phyloP scores from a whole-genome alignment of 2,888 invertebrate genomes.

The Leptinotarsa tumamoca region DNA sequence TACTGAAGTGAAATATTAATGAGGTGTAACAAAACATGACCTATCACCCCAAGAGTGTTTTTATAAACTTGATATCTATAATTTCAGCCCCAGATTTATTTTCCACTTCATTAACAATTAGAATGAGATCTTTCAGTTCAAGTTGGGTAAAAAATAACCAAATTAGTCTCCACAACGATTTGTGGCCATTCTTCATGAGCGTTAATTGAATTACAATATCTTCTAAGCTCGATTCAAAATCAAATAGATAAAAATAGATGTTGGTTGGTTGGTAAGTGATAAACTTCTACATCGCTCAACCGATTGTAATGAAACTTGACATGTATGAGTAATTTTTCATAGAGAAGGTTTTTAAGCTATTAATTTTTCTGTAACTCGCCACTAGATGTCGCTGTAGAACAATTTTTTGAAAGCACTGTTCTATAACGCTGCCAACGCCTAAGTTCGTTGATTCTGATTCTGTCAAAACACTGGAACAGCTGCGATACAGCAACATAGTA shows the following conservation, averaged over 20 bases:
- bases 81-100: conserved; percentile 2
- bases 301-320: too few species aligned
- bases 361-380: neutral
- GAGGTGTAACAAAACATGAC: conserved; percentile 14
- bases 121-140: conserved; percentile 15
- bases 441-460: too few species aligned
- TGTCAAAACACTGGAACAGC: too few species aligned
- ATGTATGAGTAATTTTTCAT: too few species aligned
- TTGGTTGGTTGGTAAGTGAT: neutral
- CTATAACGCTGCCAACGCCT: too few species aligned
- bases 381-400: too few species aligned
- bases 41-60: conserved; percentile 13
- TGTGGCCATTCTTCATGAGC: conserved; percentile 20
- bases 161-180: conserved; percentile 13
- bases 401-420: too few species aligned
- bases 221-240: neutral
- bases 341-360: neutral
- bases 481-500: too few species aligned
- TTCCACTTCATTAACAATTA: conserved; percentile 17
- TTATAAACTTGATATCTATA: conserved; percentile 22
- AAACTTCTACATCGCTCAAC: too few species aligned
- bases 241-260: too few species aligned
- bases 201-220: neutral
- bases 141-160: conserved; percentile 16
- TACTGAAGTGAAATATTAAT: neutral